Conservation (phyloP, 2,888 invertebrate species). For the Chymomyza procnemis region DNA sequence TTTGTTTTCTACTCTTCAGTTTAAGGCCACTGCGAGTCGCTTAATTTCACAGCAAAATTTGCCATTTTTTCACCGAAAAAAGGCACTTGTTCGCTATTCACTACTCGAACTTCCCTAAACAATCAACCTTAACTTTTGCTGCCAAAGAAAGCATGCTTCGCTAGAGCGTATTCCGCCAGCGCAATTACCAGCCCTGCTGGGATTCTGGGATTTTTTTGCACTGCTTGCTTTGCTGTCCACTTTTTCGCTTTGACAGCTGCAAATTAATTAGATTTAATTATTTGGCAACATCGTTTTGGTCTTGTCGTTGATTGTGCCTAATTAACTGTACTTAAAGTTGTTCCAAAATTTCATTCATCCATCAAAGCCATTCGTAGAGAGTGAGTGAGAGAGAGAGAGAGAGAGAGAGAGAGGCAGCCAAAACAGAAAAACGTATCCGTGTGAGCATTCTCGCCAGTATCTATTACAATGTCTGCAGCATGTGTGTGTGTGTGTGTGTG, state of each 20-base stretch:
- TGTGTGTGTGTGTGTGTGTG: too few relatives aligned
- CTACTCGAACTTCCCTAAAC: too few relatives aligned
- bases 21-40: too few relatives aligned
- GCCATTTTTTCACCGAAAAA: too few relatives aligned
- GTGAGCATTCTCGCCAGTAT: constrained; percentile 12
- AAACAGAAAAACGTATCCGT: background rate
- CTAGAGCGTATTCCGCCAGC: too few relatives aligned
- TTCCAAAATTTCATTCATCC: constrained; percentile 65
- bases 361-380: constrained; percentile 41
- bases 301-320: constrained; percentile 63
- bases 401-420: too few relatives aligned
- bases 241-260: constrained; percentile 59
- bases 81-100: too few relatives aligned
- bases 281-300: constrained; percentile 32
- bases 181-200: background rate
- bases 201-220: background rate
- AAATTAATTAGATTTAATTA: constrained; percentile 70
- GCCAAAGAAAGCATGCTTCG: too few relatives aligned
- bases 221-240: background rate
- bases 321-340: constrained; percentile 68
- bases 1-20: too few relatives aligned
- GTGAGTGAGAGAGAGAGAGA: background rate
- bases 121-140: too few relatives aligned
- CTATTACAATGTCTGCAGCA: constrained; percentile 45
- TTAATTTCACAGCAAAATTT: too few relatives aligned